phyloP scores from a whole-genome alignment of 2,797 vertebrate genomes.

The Leuciscus waleckii region DNA sequence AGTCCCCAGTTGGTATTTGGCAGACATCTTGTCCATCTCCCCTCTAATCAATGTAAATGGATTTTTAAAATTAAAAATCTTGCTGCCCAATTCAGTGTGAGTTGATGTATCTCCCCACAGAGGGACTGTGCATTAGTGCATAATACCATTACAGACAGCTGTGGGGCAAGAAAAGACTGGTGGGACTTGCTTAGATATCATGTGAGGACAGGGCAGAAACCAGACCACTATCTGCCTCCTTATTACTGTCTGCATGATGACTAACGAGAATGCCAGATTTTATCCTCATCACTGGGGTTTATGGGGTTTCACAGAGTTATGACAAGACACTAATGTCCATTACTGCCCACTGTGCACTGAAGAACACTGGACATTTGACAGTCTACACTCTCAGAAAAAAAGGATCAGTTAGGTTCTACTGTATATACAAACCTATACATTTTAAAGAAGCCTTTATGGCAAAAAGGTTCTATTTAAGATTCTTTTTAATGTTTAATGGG shows the following conservation, averaged over 20 bases:
- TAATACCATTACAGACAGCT: slow-evolving; percentile 71
- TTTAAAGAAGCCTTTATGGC: not conserved
- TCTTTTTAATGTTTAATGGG: not conserved
- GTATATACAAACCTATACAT: not conserved
- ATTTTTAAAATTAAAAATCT: slow-evolving; percentile 76
- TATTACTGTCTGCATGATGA: slow-evolving; percentile 38
- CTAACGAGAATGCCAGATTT: slow-evolving; percentile 31
- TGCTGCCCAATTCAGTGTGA: slow-evolving; percentile 68
- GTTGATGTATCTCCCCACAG: slow-evolving; percentile 59
- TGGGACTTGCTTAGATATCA: slow-evolving; percentile 44
- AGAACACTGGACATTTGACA: not conserved
- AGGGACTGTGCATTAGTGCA: slow-evolving; percentile 67
- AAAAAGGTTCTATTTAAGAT: not conserved
- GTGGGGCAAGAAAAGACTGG: slow-evolving; percentile 52
- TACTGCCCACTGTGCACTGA: not conserved
- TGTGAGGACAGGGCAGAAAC: slow-evolving; percentile 42
- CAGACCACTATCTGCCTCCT: slow-evolving; percentile 43
- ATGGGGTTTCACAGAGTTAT: not conserved
- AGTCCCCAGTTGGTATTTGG: slow-evolving; percentile 68
- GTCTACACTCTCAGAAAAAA: not conserved
- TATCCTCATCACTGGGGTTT: not conserved
- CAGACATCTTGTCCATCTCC: slow-evolving; percentile 64
- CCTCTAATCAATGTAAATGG: slow-evolving; percentile 71
- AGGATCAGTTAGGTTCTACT: not conserved
- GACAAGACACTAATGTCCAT: slow-evolving; percentile 22